These are phyloP conservation scores for Todus mexicanus DNA, from an alignment of 2,797 vertebrate species.

Conservation along the genomic window DNA sequence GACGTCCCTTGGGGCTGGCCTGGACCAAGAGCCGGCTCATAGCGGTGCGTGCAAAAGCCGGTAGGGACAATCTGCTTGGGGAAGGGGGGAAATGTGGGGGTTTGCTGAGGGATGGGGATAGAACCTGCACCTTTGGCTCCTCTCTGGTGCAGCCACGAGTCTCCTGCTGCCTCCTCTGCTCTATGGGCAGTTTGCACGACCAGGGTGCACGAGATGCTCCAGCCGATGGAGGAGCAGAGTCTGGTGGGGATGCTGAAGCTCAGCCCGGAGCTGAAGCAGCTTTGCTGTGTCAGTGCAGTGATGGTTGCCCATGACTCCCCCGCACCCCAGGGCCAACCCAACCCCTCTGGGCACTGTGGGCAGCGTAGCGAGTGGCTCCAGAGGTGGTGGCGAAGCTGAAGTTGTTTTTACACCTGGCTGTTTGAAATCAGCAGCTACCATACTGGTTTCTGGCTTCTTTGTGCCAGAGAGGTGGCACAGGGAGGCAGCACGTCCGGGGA, in stretches of 20 bases:
- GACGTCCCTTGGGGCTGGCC: accelerated
- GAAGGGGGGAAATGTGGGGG: not conserved
- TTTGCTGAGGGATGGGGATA: not conserved
- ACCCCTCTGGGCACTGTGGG: accelerated
- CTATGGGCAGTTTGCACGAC: accelerated
- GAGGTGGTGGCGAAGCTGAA: not conserved
- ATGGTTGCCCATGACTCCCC: accelerated
- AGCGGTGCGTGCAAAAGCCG: accelerated
- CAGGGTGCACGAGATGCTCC: accelerated
- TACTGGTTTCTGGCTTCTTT: not conserved
- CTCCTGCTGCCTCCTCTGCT: not conserved
- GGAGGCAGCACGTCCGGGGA: not conserved
- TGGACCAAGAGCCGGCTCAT: too few species aligned
- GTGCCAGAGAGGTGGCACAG: not conserved
- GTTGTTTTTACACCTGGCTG: not conserved
- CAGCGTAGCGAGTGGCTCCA: not conserved
- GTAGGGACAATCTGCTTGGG: not conserved
- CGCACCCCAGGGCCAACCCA: not conserved
- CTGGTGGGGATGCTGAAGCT: not conserved
- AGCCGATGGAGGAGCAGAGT: not conserved
- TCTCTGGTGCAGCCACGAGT: accelerated
- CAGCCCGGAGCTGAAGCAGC: not conserved
- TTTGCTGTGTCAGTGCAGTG: not conserved
- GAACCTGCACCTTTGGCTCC: not conserved
- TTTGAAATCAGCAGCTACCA: not conserved